Percentiles rank a stretch among this genome's conserved stretches.
phyloP scores from a whole-genome alignment of 2,113 vertebrate genomes.

The Oreochromis niloticus region DNA sequence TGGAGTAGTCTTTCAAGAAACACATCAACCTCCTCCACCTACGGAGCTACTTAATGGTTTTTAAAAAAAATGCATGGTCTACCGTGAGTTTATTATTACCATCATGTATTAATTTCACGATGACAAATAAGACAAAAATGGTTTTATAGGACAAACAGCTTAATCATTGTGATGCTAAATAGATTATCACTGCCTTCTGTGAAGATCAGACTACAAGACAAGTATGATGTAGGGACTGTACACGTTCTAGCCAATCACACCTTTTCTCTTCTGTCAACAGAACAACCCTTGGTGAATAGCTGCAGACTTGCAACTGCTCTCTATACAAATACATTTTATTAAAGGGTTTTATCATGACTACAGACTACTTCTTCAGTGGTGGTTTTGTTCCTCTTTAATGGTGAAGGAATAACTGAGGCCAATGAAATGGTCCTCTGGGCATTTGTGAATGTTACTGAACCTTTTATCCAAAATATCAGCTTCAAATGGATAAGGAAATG shows the following conservation, averaged over 20 bases:
- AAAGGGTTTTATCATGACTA: neutral
- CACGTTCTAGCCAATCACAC: neutral
- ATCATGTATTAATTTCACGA: neutral
- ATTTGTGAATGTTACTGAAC: neutral
- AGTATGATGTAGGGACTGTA: neutral
- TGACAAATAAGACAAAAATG: neutral
- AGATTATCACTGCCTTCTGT: neutral
- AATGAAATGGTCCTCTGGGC: neutral
- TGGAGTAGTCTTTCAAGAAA: neutral
- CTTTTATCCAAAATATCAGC: neutral
- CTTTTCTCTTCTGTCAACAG: neutral
- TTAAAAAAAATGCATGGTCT: neutral
- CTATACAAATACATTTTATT: neutral
- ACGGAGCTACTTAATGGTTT: neutral
- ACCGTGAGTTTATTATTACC: neutral
- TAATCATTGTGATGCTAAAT: neutral
- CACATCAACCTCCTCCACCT: neutral
- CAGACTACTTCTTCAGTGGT: neutral
- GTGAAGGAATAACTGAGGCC: neutral
- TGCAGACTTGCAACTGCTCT: neutral
- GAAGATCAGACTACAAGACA: neutral
- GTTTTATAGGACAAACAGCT: neutral
- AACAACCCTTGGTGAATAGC: neutral
- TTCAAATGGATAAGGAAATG: neutral
- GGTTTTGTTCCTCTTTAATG: neutral